phyloP scores from a whole-genome alignment of 2,113 vertebrate species.

The Dasyprocta punctata region DNA sequence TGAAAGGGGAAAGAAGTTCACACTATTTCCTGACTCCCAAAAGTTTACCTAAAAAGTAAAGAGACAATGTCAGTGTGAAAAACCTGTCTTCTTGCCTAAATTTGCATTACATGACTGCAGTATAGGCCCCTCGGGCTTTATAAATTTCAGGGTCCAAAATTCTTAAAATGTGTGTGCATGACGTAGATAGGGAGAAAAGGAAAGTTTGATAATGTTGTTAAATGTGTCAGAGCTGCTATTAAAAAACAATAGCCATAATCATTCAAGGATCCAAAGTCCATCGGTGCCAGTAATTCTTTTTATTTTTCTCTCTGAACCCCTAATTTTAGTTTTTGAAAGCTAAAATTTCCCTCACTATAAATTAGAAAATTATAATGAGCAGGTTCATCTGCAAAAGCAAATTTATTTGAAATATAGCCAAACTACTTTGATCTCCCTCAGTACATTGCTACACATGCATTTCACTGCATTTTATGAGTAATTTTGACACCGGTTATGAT shows the following conservation, averaged over 20 bases:
- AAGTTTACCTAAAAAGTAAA: neutral
- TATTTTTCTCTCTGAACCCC: neutral
- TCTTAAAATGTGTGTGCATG: neutral
- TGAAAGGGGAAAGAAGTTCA: neutral
- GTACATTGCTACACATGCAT: neutral
- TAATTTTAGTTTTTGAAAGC: constrained; percentile 38
- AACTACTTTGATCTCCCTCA: neutral
- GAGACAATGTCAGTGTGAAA: neutral
- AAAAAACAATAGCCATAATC: neutral
- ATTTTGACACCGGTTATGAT: constrained; percentile 6
- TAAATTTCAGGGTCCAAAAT: neutral
- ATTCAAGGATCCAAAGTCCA: neutral
- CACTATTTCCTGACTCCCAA: neutral
- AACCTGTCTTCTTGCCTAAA: neutral
- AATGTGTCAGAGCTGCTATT: neutral
- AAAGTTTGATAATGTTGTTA: neutral
- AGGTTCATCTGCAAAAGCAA: constrained; percentile 31
- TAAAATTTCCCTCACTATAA: neutral
- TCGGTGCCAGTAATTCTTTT: neutral
- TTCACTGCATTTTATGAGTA: constrained; percentile 17
- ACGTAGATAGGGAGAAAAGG: neutral
- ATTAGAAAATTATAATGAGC: neutral
- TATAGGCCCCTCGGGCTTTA: neutral
- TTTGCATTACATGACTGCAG: neutral
- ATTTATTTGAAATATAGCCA: constrained; percentile 1